Percentiles rank a stretch among this genome's conserved stretches.
Conservation (phyloP, 2,113 vertebrate genomes). For the Centropus bengalensis region DNA sequence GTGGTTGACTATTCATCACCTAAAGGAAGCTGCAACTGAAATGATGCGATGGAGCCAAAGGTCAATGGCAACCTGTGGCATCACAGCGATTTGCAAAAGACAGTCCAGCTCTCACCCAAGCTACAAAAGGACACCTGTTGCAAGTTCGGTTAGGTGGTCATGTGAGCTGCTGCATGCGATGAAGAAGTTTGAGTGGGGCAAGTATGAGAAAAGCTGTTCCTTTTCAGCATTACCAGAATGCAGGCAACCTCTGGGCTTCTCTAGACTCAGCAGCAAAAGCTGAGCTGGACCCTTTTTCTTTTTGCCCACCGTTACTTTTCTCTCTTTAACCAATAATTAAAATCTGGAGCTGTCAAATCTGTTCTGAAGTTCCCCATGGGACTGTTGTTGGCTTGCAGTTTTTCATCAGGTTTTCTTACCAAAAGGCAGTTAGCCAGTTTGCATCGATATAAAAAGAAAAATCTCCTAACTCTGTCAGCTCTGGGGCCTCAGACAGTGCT, state of each 20-base stretch:
- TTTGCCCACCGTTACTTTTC: neutral
- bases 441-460: neutral
- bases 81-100: neutral
- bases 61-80: neutral
- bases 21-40: neutral
- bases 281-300: neutral
- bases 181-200: neutral
- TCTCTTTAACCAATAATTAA: neutral
- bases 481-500: neutral
- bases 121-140: neutral
- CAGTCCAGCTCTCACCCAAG: neutral
- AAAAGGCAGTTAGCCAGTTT: neutral
- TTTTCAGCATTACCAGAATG: neutral
- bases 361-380: neutral
- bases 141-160: neutral
- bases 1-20: neutral
- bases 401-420: neutral
- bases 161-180: neutral
- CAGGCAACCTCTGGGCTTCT: neutral
- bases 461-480: neutral
- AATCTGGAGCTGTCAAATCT: neutral
- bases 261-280: neutral
- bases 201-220: neutral
- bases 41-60: rapidly evolving
- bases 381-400: neutral